These are phyloP conservation scores for Murina feae DNA, from an alignment of 2,113 vertebrate genomes.

Conservation along the genomic window DNA sequence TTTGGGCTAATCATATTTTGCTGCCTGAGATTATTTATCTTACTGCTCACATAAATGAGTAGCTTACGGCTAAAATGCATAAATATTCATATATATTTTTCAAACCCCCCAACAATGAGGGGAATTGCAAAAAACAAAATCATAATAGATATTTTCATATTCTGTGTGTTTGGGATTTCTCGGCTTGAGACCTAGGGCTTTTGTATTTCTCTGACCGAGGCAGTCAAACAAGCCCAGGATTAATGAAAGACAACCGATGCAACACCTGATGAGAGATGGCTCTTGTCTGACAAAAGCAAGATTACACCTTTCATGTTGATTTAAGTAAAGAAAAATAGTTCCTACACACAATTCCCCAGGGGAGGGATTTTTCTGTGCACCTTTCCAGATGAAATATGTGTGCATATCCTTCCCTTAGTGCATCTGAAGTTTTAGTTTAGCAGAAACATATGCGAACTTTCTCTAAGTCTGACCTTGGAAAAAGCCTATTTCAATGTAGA, in stretches of 20 bases:
- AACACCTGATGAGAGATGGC: constrained; percentile 27
- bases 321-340: constrained; percentile 59
- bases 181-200: not conserved
- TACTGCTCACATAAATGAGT: not conserved
- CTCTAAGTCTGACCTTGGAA: constrained; percentile 42
- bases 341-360: constrained; percentile 45
- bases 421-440: not conserved
- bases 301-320: constrained; percentile 58
- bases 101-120: not conserved
- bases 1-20: not conserved
- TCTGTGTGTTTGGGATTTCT: not conserved
- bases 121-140: not conserved
- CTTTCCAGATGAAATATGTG: constrained; percentile 48
- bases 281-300: constrained; percentile 47
- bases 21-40: not conserved
- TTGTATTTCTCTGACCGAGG: constrained; percentile 3
- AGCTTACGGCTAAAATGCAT: not conserved
- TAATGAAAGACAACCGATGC: not conserved
- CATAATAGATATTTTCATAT: not conserved
- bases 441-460: constrained; percentile 15
- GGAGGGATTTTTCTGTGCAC: constrained; percentile 5
- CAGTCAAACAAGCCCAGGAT: not conserved
- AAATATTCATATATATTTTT: not conserved
- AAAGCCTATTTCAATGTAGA: not conserved
- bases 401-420: not conserved